phyloP scores from a whole-genome alignment of 2,888 invertebrate species.

The Trachelus troglodyta region DNA sequence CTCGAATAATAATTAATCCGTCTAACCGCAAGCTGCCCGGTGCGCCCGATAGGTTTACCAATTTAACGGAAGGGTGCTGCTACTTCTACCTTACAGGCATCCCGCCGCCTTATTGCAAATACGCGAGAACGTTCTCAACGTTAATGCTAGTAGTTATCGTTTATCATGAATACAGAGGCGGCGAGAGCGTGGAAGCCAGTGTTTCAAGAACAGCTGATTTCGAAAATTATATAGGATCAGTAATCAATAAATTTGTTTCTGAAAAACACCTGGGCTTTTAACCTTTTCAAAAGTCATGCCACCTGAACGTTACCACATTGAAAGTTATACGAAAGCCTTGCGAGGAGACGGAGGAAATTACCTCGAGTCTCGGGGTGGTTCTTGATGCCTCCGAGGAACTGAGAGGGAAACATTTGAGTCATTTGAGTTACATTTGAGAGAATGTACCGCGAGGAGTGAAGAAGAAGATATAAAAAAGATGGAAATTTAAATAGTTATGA shows the following conservation, averaged over 20 bases:
- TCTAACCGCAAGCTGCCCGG: constrained; percentile 14
- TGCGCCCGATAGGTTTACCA: not conserved
- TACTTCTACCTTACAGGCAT: not conserved
- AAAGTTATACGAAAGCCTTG: not conserved
- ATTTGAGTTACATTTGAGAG: too few relatives aligned
- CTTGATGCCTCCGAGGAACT: too few relatives aligned
- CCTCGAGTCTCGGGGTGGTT: too few relatives aligned
- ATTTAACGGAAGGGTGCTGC: not conserved
- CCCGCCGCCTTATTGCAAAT: not conserved
- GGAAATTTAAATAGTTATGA: not conserved
- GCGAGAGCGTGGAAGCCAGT: not conserved
- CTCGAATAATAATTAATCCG: constrained; percentile 51
- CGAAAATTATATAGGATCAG: not conserved
- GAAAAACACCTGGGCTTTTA: not conserved
- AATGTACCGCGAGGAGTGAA: not conserved
- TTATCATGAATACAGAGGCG: not conserved
- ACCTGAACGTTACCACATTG: too few relatives aligned
- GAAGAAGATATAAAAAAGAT: not conserved
- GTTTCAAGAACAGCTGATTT: not conserved
- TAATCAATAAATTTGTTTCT: not conserved
- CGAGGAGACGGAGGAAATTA: not conserved
- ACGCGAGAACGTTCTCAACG: not conserved
- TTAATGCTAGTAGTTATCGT: not conserved
- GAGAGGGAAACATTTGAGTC: too few relatives aligned
- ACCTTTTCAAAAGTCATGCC: not conserved